Conservation (phyloP, 1,140 invertebrate genomes). For the Drosophila nigrodunni region DNA sequence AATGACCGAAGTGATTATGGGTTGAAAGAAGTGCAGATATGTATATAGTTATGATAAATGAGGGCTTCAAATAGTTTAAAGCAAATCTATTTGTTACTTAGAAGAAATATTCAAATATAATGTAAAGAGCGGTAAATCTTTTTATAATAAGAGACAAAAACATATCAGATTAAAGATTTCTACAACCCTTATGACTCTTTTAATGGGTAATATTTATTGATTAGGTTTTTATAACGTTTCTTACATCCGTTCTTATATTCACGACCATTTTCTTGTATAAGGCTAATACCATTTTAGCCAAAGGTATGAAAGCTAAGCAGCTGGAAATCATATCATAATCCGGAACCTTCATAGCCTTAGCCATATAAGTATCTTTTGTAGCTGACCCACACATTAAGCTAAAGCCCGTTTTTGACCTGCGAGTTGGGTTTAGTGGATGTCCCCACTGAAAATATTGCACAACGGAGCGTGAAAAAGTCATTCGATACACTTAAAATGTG, state of each 20-base stretch:
- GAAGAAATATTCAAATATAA: no score
- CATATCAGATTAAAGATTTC: no score
- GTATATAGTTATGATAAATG: constrained; percentile 12
- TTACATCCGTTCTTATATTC: neutral
- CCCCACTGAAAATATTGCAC: constrained; percentile 27
- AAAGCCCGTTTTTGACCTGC: neutral
- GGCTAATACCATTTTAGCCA: neutral
- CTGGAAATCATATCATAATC: constrained; percentile 6
- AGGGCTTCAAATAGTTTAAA: neutral
- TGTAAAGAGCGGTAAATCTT: no score
- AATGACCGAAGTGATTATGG: constrained; percentile 39
- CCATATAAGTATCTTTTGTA: constrained; percentile 1
- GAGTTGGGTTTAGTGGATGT: neutral
- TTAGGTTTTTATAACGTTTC: neutral
- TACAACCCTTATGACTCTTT: no score
- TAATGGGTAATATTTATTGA: neutral
- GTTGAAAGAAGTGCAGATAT: constrained; percentile 15
- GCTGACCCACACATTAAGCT: constrained; percentile 14
- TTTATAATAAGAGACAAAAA: no score
- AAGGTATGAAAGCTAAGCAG: constrained; percentile 12
- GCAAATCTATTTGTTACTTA: no score
- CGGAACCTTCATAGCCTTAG: neutral
- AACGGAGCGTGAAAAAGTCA: constrained; percentile 74
- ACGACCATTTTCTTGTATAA: neutral
- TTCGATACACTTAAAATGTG: constrained; percentile 76